Evolutionary conservation across 2,113 vertebrate genomes (phyloP), one percentile per base, ranked within the genome.

Genomic region (Motacilla tschutschensis): DNA sequence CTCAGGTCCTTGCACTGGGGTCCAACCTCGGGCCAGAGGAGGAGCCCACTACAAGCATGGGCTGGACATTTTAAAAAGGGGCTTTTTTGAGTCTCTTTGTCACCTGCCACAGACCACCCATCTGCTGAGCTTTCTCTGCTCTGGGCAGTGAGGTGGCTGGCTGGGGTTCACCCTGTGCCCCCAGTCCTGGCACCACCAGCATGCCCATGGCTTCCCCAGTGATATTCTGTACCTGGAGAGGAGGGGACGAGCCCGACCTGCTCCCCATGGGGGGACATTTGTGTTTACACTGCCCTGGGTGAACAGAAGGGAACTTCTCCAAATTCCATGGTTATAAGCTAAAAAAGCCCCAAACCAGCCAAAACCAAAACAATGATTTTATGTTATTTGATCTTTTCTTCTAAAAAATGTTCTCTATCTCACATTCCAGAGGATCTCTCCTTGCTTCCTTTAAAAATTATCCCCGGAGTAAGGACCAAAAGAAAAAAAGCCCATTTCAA

Each of bases 141-240:
- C 46, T 33, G 44, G 19, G 14, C 1, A 64, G 46, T 0, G 12
- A 72, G 31, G 33, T 29, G 66, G 8, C 28, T 59, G 38, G 14
- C 9, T 33, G 67, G 31, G 63, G 19, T 22, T 79, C 38, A 29
- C 17, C 16, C 51, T 16, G 15, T 5, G 8, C 22, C 2, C 1
- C 48, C 3, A 14, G 17, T 50, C 13, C 41, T 1, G 6, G 35
- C 12, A 40, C 22, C 4, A 3, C 3, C 10, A 10, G 18, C 0
- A 1, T 21, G 20, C 17, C 17, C 24, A 41, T 0, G 1, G 35
- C n/a, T 69, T 55, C 12, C 26, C n/a, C 2, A 1, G 47, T 0
- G 12, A 43, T 16, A 15, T 8, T 70, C 48, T 74, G 41, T 48
- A 33, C 57, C 22, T 0, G 0, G 24, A 55, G 55, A 69, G 31